phyloP scores from a whole-genome alignment of 2,888 invertebrate genomes.

The Subacronicta megacephala region DNA sequence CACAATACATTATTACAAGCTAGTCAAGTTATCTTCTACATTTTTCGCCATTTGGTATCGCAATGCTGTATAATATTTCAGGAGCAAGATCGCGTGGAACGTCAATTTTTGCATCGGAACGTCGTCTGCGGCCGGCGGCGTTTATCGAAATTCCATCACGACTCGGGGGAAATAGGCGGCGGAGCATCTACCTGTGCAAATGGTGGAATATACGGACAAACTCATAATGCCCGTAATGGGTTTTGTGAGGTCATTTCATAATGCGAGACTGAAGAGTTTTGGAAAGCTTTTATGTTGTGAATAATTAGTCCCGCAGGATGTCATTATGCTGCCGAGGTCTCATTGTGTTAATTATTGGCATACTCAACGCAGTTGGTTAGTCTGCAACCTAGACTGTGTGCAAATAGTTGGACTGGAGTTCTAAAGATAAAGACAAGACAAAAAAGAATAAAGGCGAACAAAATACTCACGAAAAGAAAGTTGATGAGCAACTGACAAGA shows the following conservation, averaged over 20 bases:
- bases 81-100: constrained; percentile 48
- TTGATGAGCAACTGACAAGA: too few relatives aligned
- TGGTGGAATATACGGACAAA: constrained; percentile 32
- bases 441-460: too few relatives aligned
- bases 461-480: too few relatives aligned
- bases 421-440: too few relatives aligned
- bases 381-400: too few relatives aligned
- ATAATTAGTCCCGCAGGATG: neutral
- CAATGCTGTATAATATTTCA: constrained; percentile 40
- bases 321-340: neutral
- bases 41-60: constrained; percentile 29
- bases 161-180: constrained; percentile 14
- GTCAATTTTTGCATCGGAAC: constrained; percentile 68
- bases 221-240: constrained; percentile 23
- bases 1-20: neutral
- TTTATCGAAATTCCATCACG: constrained; percentile 65
- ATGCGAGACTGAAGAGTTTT: neutral
- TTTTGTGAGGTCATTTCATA: constrained; percentile 9
- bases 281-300: neutral
- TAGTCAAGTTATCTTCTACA: constrained; percentile 12
- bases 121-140: constrained; percentile 46
- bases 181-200: constrained; percentile 50
- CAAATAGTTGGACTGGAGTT: too few relatives aligned
- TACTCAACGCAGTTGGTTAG: neutral
- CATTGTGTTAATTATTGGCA: neutral